A percentile compares a stretch with the other conserved stretches of the same genome.
phyloP scores from a whole-genome alignment of 2,797 vertebrate genomes.

The Pelochelys cantorii region DNA sequence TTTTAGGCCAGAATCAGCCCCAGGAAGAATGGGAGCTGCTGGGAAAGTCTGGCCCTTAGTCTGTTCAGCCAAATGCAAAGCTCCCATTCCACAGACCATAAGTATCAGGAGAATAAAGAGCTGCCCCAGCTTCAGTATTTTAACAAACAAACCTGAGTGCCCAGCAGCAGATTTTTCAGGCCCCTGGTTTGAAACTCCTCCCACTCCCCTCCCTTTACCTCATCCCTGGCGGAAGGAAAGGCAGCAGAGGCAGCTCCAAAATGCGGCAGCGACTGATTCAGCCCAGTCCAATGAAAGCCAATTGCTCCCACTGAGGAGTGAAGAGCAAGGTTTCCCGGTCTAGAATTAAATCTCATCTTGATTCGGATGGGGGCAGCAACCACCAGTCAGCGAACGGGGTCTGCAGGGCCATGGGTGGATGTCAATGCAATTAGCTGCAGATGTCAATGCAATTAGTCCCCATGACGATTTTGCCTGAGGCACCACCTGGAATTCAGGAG shows the following conservation, averaged over 20 bases:
- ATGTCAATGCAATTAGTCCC: not conserved
- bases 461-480: not conserved
- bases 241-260: not conserved
- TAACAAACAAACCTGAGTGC: not conserved
- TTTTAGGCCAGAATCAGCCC: not conserved
- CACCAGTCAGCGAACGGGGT: not conserved
- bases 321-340: not conserved
- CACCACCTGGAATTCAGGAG: not conserved
- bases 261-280: not conserved
- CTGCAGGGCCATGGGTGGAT: not conserved
- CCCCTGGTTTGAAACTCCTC: not conserved
- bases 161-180: not conserved
- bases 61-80: not conserved
- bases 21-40: not conserved
- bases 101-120: not conserved
- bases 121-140: not conserved
- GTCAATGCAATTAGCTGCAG: not conserved
- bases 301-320: not conserved
- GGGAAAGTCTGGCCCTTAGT: not conserved
- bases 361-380: not conserved
- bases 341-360: not conserved
- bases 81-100: not conserved
- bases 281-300: not conserved
- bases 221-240: not conserved
- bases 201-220: not conserved